phyloP scores from a whole-genome alignment of 2,797 vertebrate species.

The Pipistrellus kuhlii region DNA sequence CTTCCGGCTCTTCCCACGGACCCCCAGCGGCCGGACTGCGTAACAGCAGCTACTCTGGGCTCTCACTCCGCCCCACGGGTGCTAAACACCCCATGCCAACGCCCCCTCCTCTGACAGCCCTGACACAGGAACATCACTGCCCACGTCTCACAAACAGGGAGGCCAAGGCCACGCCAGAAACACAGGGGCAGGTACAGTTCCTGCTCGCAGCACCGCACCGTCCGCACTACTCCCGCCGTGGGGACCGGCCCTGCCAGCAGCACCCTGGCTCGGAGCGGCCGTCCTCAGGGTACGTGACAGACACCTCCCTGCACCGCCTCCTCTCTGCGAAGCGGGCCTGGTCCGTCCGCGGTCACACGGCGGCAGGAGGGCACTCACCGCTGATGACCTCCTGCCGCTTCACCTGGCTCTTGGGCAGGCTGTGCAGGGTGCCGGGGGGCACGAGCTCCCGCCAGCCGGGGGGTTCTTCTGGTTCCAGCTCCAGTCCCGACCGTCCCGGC shows the following conservation, averaged over 20 bases:
- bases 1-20: background rate
- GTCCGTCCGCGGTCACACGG: background rate
- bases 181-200: background rate
- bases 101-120: background rate
- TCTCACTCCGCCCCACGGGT: background rate
- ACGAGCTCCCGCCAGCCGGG: constrained; percentile 93
- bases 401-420: constrained; percentile 92
- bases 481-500: constrained; percentile 91
- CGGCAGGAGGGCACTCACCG: constrained; percentile 85
- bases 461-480: constrained; percentile 93
- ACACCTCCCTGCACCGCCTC: background rate
- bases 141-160: background rate
- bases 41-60: background rate
- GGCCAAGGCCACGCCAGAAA: background rate
- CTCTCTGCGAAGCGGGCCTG: background rate
- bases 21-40: too few relatives aligned
- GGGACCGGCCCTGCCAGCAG: background rate
- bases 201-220: background rate
- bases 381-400: constrained; percentile 97
- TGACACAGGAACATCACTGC: background rate
- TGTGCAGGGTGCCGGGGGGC: constrained; percentile 86
- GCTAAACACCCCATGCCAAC: background rate
- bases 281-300: rapidly evolving
- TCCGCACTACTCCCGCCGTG: background rate
- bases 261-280: background rate